Evolutionary conservation across 2,113 vertebrate species (phyloP).

Genomic region (Strix aluco): DNA sequence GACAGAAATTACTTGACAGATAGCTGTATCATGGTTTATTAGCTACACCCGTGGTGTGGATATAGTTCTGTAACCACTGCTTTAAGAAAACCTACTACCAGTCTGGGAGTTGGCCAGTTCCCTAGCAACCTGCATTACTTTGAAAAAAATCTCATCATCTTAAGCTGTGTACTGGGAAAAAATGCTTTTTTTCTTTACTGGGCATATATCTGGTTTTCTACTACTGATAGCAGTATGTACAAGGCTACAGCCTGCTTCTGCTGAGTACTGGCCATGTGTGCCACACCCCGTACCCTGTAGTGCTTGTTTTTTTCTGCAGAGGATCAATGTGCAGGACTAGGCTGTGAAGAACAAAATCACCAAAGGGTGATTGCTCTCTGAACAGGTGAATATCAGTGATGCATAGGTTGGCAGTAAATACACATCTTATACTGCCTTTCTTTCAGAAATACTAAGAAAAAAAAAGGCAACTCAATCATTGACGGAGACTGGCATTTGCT

Average conservation of each 20-base stretch:
- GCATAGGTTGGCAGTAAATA: neutral
- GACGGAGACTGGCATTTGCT: neutral
- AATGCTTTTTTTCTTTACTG: rapidly evolving
- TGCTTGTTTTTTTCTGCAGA: neutral
- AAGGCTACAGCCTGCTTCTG: neutral
- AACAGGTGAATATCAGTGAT: neutral
- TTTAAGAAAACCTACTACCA: neutral
- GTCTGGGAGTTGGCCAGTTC: neutral
- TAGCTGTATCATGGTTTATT: neutral
- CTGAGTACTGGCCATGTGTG: rapidly evolving
- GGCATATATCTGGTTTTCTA: neutral
- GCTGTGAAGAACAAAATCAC: neutral
- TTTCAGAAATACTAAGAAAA: neutral
- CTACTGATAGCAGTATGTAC: neutral
- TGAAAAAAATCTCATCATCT: neutral
- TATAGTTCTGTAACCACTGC: neutral
- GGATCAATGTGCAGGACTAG: neutral
- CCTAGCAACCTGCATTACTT: constrained; percentile 28
- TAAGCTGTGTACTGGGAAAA: neutral
- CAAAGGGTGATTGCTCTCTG: neutral
- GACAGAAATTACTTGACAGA: neutral
- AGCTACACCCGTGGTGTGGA: neutral
- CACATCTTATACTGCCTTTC: neutral
- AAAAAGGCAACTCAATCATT: neutral
- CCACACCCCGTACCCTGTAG: neutral